These are phyloP conservation scores for Elephas maximus DNA, from an alignment of 2,113 vertebrate genomes.

Conservation along the genomic window DNA sequence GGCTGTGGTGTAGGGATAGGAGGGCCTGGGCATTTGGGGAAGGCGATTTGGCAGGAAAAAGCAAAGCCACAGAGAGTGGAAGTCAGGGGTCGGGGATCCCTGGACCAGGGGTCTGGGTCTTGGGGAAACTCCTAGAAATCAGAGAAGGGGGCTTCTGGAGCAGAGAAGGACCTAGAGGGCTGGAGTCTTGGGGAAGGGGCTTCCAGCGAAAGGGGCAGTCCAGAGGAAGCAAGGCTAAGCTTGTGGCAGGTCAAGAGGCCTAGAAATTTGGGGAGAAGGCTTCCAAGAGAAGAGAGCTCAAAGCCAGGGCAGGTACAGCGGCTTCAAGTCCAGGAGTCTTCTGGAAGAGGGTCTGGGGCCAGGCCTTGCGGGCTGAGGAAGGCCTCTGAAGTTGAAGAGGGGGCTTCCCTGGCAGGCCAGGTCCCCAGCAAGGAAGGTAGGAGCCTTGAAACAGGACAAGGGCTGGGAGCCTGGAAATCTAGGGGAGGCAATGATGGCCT, in stretches of 20 bases:
- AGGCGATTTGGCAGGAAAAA: background rate
- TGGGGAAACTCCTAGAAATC: background rate
- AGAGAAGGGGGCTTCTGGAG: background rate
- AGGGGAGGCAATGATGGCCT: background rate
- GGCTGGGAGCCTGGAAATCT: background rate
- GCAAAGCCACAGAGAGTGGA: background rate
- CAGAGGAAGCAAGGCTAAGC: background rate
- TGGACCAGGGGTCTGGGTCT: background rate
- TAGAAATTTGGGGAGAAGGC: constrained; percentile 5
- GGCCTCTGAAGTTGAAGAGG: background rate
- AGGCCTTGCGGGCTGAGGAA: background rate
- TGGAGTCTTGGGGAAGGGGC: background rate
- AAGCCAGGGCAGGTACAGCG: background rate
- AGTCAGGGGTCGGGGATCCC: background rate
- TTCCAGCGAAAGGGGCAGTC: background rate
- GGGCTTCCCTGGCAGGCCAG: background rate
- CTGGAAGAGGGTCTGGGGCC: background rate
- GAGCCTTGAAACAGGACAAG: background rate
- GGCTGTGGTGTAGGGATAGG: background rate
- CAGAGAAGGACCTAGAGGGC: background rate
- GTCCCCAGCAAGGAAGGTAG: background rate
- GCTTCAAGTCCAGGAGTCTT: background rate
- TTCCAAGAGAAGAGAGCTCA: background rate
- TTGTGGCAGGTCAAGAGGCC: background rate
- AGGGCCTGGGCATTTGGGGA: background rate